Conservation (phyloP, 2,797 vertebrate genomes). For the Ceyx erithaca region DNA sequence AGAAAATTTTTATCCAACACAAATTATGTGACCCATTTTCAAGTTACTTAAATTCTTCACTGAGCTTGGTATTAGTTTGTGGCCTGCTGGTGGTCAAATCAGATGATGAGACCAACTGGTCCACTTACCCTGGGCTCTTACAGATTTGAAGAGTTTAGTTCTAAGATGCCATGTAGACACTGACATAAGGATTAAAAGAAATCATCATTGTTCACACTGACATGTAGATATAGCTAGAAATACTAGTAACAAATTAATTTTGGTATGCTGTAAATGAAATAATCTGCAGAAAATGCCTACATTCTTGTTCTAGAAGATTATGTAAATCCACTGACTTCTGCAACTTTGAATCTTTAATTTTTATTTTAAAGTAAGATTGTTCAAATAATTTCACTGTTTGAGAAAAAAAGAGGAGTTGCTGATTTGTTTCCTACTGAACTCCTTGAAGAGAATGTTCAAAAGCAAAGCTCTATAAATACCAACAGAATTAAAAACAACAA, state of each 20-base stretch:
- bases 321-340: neutral
- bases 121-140: neutral
- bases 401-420: neutral
- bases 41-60: neutral
- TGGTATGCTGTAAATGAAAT: neutral
- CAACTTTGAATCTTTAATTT: neutral
- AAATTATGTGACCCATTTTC: neutral
- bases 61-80: neutral
- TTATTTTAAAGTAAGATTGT: neutral
- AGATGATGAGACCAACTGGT: neutral
- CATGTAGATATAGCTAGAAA: neutral
- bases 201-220: neutral
- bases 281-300: neutral
- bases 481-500: neutral
- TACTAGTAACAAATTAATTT: neutral
- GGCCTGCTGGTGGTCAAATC: neutral
- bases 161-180: neutral
- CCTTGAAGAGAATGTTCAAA: neutral
- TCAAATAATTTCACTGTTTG: neutral
- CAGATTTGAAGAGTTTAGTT: neutral
- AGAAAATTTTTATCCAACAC: neutral
- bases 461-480: neutral
- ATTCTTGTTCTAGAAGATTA: neutral
- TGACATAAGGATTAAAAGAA: neutral
- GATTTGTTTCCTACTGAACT: neutral